Percentiles rank a stretch among this genome's conserved stretches.
Conservation (phyloP, 2,797 vertebrate genomes). For the Geotrypetes seraphini region DNA sequence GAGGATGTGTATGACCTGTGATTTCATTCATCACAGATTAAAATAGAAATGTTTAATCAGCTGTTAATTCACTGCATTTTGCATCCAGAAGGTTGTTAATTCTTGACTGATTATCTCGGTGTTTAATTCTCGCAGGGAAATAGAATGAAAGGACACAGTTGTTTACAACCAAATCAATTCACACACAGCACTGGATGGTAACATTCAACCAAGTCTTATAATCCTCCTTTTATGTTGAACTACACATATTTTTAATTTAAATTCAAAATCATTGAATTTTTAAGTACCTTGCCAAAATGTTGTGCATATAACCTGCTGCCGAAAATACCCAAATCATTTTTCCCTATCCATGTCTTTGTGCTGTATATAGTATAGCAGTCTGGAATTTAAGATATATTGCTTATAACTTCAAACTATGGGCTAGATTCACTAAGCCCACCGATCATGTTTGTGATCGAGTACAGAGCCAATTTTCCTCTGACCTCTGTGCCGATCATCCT, state of each 20-base stretch:
- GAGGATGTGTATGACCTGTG: background rate
- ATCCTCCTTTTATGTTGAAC: background rate
- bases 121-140: background rate
- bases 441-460: too few relatives aligned
- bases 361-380: too few relatives aligned
- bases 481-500: too few relatives aligned
- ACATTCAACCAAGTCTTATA: background rate
- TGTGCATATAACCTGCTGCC: too few relatives aligned
- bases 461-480: too few relatives aligned
- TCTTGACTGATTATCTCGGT: conserved; percentile 2
- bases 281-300: too few relatives aligned
- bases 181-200: background rate
- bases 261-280: too few relatives aligned
- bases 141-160: background rate
- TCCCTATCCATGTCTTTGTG: too few relatives aligned
- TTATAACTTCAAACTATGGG: too few relatives aligned
- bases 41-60: conserved; percentile 1
- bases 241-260: background rate
- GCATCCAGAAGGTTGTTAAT: conserved; percentile 1
- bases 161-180: background rate
- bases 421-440: too few relatives aligned
- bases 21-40: background rate
- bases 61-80: background rate
- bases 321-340: too few relatives aligned
- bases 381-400: too few relatives aligned